These are phyloP conservation scores for Andrena bucephala DNA, from an alignment of 2,888 invertebrate species.

Conservation along the genomic window DNA sequence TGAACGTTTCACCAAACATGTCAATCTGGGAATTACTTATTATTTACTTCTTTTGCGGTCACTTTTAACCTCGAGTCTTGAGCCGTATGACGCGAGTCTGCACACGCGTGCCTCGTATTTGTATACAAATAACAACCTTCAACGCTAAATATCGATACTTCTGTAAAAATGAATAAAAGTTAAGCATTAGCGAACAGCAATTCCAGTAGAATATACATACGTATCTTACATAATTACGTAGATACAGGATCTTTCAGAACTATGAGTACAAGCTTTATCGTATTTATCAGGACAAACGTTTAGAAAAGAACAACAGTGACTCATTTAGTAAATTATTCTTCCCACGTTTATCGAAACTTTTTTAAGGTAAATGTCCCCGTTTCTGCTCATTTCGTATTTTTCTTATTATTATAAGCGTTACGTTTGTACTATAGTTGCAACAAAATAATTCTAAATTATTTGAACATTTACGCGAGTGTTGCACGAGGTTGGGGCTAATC, in stretches of 20 bases:
- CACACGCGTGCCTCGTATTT: slow-evolving; percentile 85
- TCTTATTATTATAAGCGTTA: too few species aligned
- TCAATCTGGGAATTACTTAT: slow-evolving; percentile 71
- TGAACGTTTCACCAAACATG: slow-evolving; percentile 67
- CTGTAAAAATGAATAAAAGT: slow-evolving; percentile 87
- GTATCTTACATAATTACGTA: neutral
- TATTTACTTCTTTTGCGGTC: slow-evolving; percentile 66
- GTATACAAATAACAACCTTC: slow-evolving; percentile 91
- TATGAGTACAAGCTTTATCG: slow-evolving; percentile 1
- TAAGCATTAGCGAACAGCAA: slow-evolving; percentile 1
- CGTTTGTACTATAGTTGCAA: too few species aligned
- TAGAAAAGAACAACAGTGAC: too few species aligned
- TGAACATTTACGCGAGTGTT: too few species aligned
- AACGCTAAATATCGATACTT: slow-evolving; percentile 97
- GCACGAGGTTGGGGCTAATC: too few species aligned
- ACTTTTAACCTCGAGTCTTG: slow-evolving; percentile 84
- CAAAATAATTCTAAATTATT: too few species aligned
- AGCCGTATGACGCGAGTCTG: slow-evolving; percentile 89
- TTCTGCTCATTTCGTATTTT: too few species aligned
- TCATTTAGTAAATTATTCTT: too few species aligned
- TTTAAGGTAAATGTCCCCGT: too few species aligned
- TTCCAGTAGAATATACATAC: neutral
- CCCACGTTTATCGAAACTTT: too few species aligned
- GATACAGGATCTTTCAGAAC: neutral
- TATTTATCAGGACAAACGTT: neutral